Conservation (phyloP, 2,888 invertebrate genomes). For the Elmis aenea region DNA sequence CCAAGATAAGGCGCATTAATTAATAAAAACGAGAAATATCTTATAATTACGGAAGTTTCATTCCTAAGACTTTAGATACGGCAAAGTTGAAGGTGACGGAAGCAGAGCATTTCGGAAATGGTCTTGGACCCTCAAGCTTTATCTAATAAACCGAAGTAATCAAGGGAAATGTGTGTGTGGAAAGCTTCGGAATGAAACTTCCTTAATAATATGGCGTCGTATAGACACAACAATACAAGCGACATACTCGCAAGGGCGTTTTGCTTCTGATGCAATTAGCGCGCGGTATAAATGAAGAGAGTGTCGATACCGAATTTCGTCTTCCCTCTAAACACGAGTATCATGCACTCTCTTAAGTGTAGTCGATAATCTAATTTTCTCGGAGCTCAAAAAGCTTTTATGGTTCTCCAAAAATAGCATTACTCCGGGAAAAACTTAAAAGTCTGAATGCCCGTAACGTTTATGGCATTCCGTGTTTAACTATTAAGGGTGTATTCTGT, state of each 20-base stretch:
- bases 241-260: constrained; percentile 23
- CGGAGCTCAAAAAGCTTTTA: constrained; percentile 32
- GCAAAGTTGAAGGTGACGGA: constrained; percentile 8
- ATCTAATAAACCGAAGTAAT: constrained; percentile 31
- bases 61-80: neutral
- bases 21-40: constrained; percentile 12
- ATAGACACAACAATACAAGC: constrained; percentile 23
- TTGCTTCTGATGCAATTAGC: constrained; percentile 24
- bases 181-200: constrained; percentile 21
- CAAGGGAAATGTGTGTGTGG: constrained; percentile 26
- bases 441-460: constrained; percentile 32
- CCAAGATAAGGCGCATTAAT: constrained; percentile 8
- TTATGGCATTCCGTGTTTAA: constrained; percentile 31
- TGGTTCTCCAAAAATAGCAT: constrained; percentile 28
- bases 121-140: constrained; percentile 22
- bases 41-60: constrained; percentile 10
- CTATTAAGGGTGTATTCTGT: constrained; percentile 16
- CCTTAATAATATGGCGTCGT: constrained; percentile 23
- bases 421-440: constrained; percentile 31
- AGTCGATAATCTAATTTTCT: constrained; percentile 34
- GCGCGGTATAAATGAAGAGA: constrained; percentile 19
- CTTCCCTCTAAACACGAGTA: constrained; percentile 4
- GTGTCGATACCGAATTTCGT: constrained; percentile 12
- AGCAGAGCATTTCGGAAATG: constrained; percentile 19
- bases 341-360: constrained; percentile 21